phyloP scores from a whole-genome alignment of 37 sponge, comb jelly and placozoan genomes.

The Ianthella basta region DNA sequence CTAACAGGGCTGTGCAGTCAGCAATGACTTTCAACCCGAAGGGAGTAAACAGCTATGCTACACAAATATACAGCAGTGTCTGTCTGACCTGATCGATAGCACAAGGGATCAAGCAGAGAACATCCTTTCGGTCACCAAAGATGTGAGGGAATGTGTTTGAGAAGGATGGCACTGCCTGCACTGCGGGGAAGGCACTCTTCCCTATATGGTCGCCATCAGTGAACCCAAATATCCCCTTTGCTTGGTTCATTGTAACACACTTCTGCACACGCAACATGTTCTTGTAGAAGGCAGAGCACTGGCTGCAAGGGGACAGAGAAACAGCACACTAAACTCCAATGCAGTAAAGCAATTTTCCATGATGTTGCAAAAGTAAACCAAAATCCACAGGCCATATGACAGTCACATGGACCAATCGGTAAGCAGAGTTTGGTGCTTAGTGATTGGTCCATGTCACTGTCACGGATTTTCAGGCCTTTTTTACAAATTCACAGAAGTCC shows the following conservation, averaged over 20 bases:
- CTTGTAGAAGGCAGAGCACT: slow-evolving; percentile 69
- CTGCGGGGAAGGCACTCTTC: slow-evolving; percentile 95
- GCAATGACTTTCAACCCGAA: not conserved
- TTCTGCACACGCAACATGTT: slow-evolving; percentile 88
- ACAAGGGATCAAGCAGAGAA: slow-evolving; percentile 96
- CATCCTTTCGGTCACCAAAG: slow-evolving; percentile 88
- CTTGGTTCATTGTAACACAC: slow-evolving; percentile 97
- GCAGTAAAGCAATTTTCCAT: not conserved
- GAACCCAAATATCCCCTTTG: slow-evolving; percentile 96
- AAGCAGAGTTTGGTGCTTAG: no score
- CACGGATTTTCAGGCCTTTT: no score
- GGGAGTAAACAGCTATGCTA: no score
- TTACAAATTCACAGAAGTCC: no score
- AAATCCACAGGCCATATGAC: no score
- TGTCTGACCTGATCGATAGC: slow-evolving; percentile 97
- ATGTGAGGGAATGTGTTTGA: slow-evolving; percentile 94
- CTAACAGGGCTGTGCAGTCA: not conserved
- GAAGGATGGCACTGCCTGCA: slow-evolving; percentile 97
- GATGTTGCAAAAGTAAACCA: no score
- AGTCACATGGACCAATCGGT: no score
- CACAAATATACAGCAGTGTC: no score
- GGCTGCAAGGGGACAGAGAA: slow-evolving; percentile 30
- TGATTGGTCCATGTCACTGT: no score
- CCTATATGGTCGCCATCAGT: slow-evolving; percentile 93
- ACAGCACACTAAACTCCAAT: not conserved